A percentile compares a stretch with the other conserved stretches of the same genome.
These are phyloP conservation scores for Cheilinus undulatus DNA, from an alignment of 2,113 vertebrate genomes.

Conservation along the genomic window DNA sequence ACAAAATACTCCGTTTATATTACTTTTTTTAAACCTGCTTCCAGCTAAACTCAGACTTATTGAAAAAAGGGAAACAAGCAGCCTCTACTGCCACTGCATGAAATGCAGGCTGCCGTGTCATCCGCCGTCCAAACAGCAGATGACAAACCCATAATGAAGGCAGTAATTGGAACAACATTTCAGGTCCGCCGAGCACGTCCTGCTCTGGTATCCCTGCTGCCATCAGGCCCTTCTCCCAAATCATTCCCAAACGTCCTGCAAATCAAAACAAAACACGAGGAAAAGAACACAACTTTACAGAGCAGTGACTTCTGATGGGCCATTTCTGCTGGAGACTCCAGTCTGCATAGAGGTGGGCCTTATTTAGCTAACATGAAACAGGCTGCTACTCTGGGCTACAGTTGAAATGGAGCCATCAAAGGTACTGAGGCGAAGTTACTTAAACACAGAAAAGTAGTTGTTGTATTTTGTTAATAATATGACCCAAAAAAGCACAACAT, in stretches of 20 bases:
- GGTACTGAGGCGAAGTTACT: slow-evolving; percentile 38
- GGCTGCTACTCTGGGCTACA: slow-evolving; percentile 58
- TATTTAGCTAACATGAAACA: slow-evolving; percentile 69
- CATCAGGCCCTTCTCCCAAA: slow-evolving; percentile 76
- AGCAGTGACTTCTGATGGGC: slow-evolving; percentile 79
- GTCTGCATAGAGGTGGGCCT: slow-evolving; percentile 68
- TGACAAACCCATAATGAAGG: slow-evolving; percentile 81
- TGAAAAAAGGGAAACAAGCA: slow-evolving; percentile 67
- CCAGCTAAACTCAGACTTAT: slow-evolving; percentile 65
- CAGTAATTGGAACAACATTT: slow-evolving; percentile 85
- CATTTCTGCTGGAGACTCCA: slow-evolving; percentile 71
- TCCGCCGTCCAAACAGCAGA: slow-evolving; percentile 69
- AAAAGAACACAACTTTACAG: slow-evolving; percentile 73
- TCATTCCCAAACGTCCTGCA: slow-evolving; percentile 82
- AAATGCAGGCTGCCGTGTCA: slow-evolving; percentile 72
- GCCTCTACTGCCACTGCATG: slow-evolving; percentile 73
- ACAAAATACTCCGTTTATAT: too few relatives aligned
- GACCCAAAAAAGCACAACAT: slow-evolving; percentile 27
- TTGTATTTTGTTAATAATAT: slow-evolving; percentile 57
- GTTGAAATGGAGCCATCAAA: slow-evolving; percentile 34
- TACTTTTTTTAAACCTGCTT: too few relatives aligned
- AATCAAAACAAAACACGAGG: slow-evolving; percentile 80
- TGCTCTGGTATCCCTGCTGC: slow-evolving; percentile 73
- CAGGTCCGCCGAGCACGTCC: slow-evolving; percentile 65
- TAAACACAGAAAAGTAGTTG: slow-evolving; percentile 31